Evolutionary conservation across 92 coral and sea anemone species (phyloP).

Genomic region (Phenganax subtilis): DNA sequence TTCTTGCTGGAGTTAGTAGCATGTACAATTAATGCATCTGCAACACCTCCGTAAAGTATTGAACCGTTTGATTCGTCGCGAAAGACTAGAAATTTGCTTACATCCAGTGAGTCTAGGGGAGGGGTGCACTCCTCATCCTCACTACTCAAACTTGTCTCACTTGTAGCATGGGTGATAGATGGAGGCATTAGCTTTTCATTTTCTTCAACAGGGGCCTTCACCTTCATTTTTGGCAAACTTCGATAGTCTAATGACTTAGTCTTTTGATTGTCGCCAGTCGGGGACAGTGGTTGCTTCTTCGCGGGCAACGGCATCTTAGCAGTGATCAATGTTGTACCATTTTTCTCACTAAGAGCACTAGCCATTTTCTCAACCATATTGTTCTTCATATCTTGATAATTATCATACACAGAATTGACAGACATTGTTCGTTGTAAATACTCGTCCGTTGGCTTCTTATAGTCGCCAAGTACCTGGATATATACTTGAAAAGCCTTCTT

Average conservation of each 20-base stretch:
- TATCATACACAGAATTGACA: slow-evolving; percentile 79
- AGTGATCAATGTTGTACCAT: slow-evolving; percentile 25
- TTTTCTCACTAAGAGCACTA: slow-evolving; percentile 30
- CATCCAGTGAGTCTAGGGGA: slow-evolving; percentile 93
- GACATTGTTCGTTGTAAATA: slow-evolving; percentile 82
- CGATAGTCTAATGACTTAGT: slow-evolving; percentile 51
- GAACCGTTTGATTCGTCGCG: slow-evolving; percentile 68
- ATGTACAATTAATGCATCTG: slow-evolving; percentile 94
- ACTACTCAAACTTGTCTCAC: slow-evolving; percentile 74
- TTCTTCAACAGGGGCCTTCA: slow-evolving; percentile 63
- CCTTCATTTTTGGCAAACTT: slow-evolving; percentile 57
- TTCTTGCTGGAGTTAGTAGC: slow-evolving; percentile 82
- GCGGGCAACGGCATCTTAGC: slow-evolving; percentile 26
- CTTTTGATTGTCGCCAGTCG: slow-evolving; percentile 50
- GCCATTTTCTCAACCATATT: slow-evolving; percentile 37
- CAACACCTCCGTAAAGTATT: slow-evolving; percentile 87
- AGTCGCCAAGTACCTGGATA: slow-evolving; percentile 78
- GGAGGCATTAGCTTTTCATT: slow-evolving; percentile 50
- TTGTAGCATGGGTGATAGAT: slow-evolving; percentile 50
- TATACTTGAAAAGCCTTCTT: slow-evolving; percentile 79
- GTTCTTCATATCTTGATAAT: slow-evolving; percentile 64
- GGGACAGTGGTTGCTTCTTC: slow-evolving; percentile 9
- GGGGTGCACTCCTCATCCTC: slow-evolving; percentile 90
- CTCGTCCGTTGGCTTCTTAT: slow-evolving; percentile 83
- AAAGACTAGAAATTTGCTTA: slow-evolving; percentile 74